A percentile compares a stretch with the other conserved stretches of the same genome.
phyloP scores from a whole-genome alignment of 2,888 invertebrate genomes.

The Trichacis sp. region DNA sequence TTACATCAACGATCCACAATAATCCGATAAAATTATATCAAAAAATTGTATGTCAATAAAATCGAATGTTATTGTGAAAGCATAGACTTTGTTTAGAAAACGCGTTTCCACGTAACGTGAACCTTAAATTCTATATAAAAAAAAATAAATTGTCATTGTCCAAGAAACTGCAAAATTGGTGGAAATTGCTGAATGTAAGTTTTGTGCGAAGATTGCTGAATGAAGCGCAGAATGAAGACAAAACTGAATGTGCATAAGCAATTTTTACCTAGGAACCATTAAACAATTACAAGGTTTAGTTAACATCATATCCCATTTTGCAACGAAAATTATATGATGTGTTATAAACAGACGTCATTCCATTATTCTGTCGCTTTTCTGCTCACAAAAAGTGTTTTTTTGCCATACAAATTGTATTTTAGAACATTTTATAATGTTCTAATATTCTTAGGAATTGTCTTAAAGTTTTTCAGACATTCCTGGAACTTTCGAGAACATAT shows the following conservation, averaged over 20 bases:
- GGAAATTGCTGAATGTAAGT: slow-evolving; percentile 76
- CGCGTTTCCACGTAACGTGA: slow-evolving; percentile 47
- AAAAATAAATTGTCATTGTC: slow-evolving; percentile 48
- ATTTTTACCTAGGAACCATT: slow-evolving; percentile 76
- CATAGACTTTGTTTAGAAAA: slow-evolving; percentile 49
- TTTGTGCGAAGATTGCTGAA: slow-evolving; percentile 78
- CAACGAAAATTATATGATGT: too few species aligned
- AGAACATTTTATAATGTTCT: too few species aligned
- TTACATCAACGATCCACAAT: slow-evolving; percentile 71
- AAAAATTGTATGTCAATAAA: too few species aligned
- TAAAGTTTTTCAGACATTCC: too few species aligned
- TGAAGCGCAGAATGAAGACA: slow-evolving; percentile 76
- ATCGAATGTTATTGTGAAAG: too few species aligned
- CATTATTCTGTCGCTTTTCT: too few species aligned
- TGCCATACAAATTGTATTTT: too few species aligned
- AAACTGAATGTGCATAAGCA: slow-evolving; percentile 75
- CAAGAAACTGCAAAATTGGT: slow-evolving; percentile 67
- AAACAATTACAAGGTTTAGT: slow-evolving; percentile 76
- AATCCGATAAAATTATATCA: slow-evolving; percentile 63
- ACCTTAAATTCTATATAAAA: slow-evolving; percentile 45
- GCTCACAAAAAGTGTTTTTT: too few species aligned
- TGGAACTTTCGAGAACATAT: too few species aligned
- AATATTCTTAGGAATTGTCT: too few species aligned
- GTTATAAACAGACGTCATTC: too few species aligned
- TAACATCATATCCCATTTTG: too few species aligned